A percentile compares a stretch with the other conserved stretches of the same genome.
phyloP scores from a whole-genome alignment of 2,888 invertebrate genomes.

The Erpobdella octoculata region DNA sequence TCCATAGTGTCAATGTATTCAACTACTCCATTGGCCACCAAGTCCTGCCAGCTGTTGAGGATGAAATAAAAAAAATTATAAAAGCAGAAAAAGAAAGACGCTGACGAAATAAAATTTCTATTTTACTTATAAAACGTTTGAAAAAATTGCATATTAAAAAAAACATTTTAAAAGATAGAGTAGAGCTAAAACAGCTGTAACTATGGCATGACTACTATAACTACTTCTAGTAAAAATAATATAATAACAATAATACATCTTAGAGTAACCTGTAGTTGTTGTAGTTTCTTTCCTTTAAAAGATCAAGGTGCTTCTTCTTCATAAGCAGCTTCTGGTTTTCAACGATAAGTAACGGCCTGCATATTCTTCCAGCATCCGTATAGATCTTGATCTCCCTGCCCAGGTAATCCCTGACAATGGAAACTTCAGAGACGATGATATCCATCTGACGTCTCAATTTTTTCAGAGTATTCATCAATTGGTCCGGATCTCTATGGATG shows the following conservation, averaged over 20 bases:
- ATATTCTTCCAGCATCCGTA: conserved; percentile 97
- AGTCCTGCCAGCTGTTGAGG: conserved; percentile 54
- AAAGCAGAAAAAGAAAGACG: too few relatives aligned
- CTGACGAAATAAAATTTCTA: too few relatives aligned
- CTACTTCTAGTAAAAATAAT: too few relatives aligned
- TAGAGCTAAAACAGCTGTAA: too few relatives aligned
- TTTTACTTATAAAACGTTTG: too few relatives aligned
- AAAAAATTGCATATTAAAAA: too few relatives aligned
- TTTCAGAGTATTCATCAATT: conserved; percentile 90
- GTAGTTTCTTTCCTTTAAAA: conserved; percentile 89
- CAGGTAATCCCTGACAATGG: conserved; percentile 96
- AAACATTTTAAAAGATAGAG: too few relatives aligned
- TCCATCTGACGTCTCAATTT: conserved; percentile 98
- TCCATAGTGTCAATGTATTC: conserved; percentile 98
- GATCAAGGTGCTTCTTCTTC: conserved; percentile 89
- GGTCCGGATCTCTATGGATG: conserved; percentile 96
- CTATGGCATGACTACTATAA: too few relatives aligned
- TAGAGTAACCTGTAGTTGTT: conserved; percentile 72
- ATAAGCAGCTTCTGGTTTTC: conserved; percentile 84
- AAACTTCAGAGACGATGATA: conserved; percentile 99
- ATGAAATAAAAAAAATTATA: neutral
- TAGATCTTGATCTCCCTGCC: conserved; percentile 98
- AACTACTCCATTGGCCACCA: conserved; percentile 78
- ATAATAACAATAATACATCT: neutral
- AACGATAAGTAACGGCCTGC: conserved; percentile 93